A percentile compares a stretch with the other conserved stretches of the same genome.
These are phyloP conservation scores for Balearica regulorum DNA, from an alignment of 2,797 vertebrate species.

Conservation along the genomic window DNA sequence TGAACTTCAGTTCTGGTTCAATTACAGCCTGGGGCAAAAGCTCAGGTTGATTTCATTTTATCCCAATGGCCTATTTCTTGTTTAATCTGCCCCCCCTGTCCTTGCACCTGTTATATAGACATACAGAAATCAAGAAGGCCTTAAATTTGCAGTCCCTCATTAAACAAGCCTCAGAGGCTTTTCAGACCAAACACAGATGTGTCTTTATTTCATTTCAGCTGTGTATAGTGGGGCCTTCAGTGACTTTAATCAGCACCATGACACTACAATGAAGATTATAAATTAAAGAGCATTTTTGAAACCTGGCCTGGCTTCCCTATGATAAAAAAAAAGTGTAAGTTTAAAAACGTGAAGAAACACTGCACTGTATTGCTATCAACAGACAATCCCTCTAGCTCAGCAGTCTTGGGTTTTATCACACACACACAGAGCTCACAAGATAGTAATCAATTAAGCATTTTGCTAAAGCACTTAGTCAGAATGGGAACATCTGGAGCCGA, in stretches of 20 bases:
- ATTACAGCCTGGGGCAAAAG: neutral
- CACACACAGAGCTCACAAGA: slow-evolving; percentile 35
- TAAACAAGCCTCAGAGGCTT: neutral
- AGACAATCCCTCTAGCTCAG: slow-evolving; percentile 44
- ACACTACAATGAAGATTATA: neutral
- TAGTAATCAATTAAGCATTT: slow-evolving; percentile 54
- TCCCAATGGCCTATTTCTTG: neutral
- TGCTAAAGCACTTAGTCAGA: slow-evolving; percentile 55
- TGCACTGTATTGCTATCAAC: slow-evolving; percentile 9
- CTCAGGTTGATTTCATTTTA: slow-evolving; percentile 18
- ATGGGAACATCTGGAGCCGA: slow-evolving; percentile 69
- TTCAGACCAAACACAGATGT: neutral
- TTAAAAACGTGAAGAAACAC: slow-evolving; percentile 23
- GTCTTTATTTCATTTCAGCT: neutral
- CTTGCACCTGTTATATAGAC: neutral
- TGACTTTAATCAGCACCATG: neutral
- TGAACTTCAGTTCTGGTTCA: slow-evolving; percentile 5
- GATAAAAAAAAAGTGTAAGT: neutral
- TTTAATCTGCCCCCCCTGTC: neutral
- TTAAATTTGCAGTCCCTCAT: neutral
- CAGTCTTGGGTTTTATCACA: slow-evolving; percentile 52
- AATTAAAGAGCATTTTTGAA: slow-evolving; percentile 22
- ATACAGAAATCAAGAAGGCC: neutral
- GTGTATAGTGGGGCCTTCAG: neutral
- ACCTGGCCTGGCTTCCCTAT: neutral